Conservation (phyloP, 2,113 vertebrate genomes). For the Echinops telfairi region DNA sequence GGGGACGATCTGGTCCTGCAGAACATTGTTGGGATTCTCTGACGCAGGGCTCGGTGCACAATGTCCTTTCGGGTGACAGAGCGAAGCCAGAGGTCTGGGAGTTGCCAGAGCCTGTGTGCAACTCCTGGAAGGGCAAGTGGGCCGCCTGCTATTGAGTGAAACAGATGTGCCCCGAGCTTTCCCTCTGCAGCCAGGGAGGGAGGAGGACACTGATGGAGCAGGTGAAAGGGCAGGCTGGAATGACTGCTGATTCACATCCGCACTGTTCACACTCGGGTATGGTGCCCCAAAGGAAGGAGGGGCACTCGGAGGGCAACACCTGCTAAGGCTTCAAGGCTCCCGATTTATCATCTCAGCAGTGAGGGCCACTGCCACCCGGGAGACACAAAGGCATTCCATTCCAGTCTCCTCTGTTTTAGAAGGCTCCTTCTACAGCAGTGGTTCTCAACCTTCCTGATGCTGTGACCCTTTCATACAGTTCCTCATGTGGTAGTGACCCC, state of each 20-base stretch:
- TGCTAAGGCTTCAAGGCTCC: not conserved
- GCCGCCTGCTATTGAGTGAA: not conserved
- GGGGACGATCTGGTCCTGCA: not conserved
- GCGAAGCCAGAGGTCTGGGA: constrained; percentile 2
- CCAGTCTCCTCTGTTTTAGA: not conserved
- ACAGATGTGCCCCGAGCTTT: not conserved
- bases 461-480: too few species aligned
- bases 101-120: not conserved
- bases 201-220: not conserved
- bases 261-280: not conserved
- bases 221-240: constrained; percentile 22
- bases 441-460: too few species aligned
- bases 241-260: not conserved
- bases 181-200: not conserved
- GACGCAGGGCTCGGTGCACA: not conserved
- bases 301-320: not conserved
- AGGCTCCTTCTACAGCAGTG: not conserved
- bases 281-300: not conserved
- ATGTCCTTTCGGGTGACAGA: constrained; percentile 1
- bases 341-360: not conserved
- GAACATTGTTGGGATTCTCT: not conserved
- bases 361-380: not conserved
- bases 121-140: not conserved
- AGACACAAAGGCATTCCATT: not conserved
- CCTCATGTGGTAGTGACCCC: too few species aligned